phyloP scores from a whole-genome alignment of 2,113 vertebrate genomes.

The Brienomyrus longianalis region DNA sequence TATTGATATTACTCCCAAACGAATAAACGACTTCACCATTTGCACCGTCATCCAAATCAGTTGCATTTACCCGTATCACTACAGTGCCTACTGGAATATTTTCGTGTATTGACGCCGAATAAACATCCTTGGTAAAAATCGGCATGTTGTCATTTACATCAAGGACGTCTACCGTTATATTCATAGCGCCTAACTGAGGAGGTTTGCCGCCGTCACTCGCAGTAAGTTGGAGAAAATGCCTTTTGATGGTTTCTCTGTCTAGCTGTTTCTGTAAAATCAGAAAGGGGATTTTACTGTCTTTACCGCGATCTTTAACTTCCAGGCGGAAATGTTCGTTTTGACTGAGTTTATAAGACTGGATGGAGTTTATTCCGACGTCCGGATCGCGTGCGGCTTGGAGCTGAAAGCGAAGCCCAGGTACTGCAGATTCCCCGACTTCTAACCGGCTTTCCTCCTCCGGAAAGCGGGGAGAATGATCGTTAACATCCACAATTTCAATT shows the following conservation, averaged over 20 bases:
- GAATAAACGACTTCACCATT: slow-evolving; percentile 52
- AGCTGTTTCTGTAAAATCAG: slow-evolving; percentile 43
- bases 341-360: slow-evolving; percentile 50
- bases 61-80: slow-evolving; percentile 49
- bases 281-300: slow-evolving; percentile 42
- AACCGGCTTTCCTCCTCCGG: slow-evolving; percentile 40
- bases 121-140: slow-evolving; percentile 41
- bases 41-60: slow-evolving; percentile 51
- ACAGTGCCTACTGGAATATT: slow-evolving; percentile 26
- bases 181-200: slow-evolving; percentile 29
- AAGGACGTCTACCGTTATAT: slow-evolving; percentile 33
- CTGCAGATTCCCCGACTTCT: slow-evolving; percentile 39
- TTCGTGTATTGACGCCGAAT: slow-evolving; percentile 32
- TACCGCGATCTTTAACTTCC: slow-evolving; percentile 43
- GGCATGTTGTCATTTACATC: slow-evolving; percentile 49
- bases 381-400: slow-evolving; percentile 44
- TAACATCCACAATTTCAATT: slow-evolving; percentile 56
- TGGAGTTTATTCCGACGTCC: slow-evolving; percentile 43
- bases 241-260: slow-evolving; percentile 44
- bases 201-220: slow-evolving; percentile 43
- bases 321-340: slow-evolving; percentile 47
- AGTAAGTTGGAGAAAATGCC: slow-evolving; percentile 34
- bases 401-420: slow-evolving; percentile 43
- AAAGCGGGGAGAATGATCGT: slow-evolving; percentile 53
- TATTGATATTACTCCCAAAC: slow-evolving; percentile 41